Evolutionary conservation across 1,140 invertebrate species (phyloP).

Genomic region (Telenomus remus): DNA sequence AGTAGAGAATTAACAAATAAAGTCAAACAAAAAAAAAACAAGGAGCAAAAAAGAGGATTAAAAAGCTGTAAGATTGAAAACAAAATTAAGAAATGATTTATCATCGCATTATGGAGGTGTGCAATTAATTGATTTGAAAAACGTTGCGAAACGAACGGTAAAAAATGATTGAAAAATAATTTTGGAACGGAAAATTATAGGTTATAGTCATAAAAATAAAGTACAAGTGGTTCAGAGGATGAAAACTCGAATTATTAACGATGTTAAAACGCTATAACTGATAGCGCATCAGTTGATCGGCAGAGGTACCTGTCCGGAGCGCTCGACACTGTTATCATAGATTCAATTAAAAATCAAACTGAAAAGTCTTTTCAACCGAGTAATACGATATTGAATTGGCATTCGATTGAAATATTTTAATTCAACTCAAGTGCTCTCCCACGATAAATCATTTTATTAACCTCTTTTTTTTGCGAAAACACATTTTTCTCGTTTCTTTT

Average conservation of each 20-base stretch:
- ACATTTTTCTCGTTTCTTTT: too few species aligned
- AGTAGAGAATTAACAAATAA: too few species aligned
- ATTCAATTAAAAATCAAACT: conserved; percentile 1
- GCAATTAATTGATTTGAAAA: too few species aligned
- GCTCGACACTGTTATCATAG: not conserved
- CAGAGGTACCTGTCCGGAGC: not conserved
- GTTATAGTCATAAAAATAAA: not conserved
- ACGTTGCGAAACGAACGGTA: not conserved
- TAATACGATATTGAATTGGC: not conserved
- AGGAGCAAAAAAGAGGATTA: too few species aligned
- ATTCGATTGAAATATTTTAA: not conserved
- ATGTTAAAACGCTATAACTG: conserved; percentile 3
- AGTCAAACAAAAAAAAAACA: too few species aligned
- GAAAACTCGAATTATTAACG: not conserved
- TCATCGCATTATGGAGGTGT: too few species aligned
- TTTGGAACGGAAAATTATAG: not conserved
- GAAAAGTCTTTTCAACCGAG: not conserved
- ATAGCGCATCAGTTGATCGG: conserved; percentile 1
- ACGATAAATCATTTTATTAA: too few species aligned
- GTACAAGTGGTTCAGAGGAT: not conserved
- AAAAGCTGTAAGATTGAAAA: too few species aligned
- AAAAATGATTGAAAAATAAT: not conserved
- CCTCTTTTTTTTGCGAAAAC: too few species aligned
- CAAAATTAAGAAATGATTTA: too few species aligned
- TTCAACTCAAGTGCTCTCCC: too few species aligned